These are phyloP conservation scores for Guaruba guarouba DNA, from an alignment of 2,113 vertebrate genomes.

Conservation along the genomic window DNA sequence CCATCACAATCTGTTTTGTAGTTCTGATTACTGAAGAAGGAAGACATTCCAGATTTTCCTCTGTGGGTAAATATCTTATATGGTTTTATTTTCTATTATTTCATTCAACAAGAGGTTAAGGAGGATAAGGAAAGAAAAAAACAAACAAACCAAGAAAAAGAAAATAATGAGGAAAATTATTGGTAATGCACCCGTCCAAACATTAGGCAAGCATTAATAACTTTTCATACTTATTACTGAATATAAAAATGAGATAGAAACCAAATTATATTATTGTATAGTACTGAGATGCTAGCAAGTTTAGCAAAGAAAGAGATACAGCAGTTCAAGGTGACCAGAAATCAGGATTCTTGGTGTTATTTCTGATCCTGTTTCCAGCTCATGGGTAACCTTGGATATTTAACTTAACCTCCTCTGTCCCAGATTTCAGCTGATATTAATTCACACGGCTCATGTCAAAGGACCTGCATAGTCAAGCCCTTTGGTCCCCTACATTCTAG, in stretches of 20 bases:
- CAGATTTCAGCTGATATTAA: neutral
- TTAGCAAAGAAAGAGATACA: neutral
- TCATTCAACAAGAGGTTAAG: neutral
- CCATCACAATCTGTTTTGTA: neutral
- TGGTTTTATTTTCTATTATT: neutral
- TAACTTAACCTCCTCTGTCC: neutral
- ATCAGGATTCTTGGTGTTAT: neutral
- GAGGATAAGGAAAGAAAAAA: neutral
- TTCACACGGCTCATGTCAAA: neutral
- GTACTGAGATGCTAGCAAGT: neutral
- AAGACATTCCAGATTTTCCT: neutral
- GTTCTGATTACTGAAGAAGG: neutral
- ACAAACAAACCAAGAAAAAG: neutral
- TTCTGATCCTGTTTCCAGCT: neutral
- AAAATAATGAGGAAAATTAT: neutral
- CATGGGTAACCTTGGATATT: neutral
- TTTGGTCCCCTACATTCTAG: neutral
- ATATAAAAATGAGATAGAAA: neutral
- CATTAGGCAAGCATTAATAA: neutral
- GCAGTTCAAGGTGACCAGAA: neutral
- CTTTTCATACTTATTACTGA: neutral
- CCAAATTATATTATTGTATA: neutral
- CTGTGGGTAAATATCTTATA: neutral
- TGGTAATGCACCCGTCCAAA: neutral
- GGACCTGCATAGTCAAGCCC: neutral